phyloP scores from a whole-genome alignment of 2,888 invertebrate species.

The Cotesia congregata region DNA sequence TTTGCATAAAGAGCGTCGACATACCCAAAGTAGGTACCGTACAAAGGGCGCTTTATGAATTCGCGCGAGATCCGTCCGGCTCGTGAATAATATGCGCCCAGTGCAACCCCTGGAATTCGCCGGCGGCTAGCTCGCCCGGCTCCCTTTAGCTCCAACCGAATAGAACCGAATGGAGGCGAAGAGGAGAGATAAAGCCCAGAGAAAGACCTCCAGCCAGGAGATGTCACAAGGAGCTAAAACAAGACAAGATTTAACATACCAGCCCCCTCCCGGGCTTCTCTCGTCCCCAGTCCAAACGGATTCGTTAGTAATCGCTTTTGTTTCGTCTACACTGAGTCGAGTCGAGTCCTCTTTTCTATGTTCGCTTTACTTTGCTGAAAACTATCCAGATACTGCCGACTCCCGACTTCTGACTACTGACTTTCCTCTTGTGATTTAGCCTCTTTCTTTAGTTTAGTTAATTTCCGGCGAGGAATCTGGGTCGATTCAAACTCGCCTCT shows the following conservation, averaged over 20 bases:
- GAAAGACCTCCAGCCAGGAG: background rate
- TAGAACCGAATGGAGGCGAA: background rate
- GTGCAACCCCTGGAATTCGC: slow-evolving; percentile 49
- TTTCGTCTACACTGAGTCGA: slow-evolving; percentile 16
- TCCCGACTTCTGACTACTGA: background rate
- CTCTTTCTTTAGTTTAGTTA: slow-evolving; percentile 46
- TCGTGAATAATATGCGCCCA: slow-evolving; percentile 68
- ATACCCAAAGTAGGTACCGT: slow-evolving; percentile 56
- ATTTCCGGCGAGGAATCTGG: slow-evolving; percentile 52
- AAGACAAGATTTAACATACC: slow-evolving; percentile 17
- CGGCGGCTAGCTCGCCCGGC: slow-evolving; percentile 27
- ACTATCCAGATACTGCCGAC: background rate
- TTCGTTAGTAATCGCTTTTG: slow-evolving; percentile 46
- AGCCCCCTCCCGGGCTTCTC: background rate
- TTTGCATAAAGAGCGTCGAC: slow-evolving; percentile 65
- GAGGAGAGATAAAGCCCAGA: background rate
- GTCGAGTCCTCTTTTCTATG: background rate
- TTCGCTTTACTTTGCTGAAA: slow-evolving; percentile 11
- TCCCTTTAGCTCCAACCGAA: background rate
- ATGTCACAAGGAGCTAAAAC: slow-evolving; percentile 20
- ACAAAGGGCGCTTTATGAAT: slow-evolving; percentile 69
- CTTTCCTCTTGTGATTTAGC: slow-evolving; percentile 20
- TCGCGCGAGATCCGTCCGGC: slow-evolving; percentile 65
- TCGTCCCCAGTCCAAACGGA: slow-evolving; percentile 26
- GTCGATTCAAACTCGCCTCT: slow-evolving; percentile 42